Conservation (phyloP, 2,113 vertebrate species). For the Atractosteus spatula region DNA sequence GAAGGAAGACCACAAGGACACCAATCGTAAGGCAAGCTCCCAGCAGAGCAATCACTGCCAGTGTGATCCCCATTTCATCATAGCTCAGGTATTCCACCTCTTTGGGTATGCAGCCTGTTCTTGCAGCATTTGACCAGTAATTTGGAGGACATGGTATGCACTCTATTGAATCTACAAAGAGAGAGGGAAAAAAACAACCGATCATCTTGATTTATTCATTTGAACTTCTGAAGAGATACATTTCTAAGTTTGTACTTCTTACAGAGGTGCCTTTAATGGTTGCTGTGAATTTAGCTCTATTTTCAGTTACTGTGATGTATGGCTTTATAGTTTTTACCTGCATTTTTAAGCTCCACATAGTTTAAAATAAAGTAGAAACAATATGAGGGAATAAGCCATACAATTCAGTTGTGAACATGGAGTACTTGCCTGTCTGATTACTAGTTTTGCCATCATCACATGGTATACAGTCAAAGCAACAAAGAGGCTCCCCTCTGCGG, state of each 20-base stretch:
- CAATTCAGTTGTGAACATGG: not conserved
- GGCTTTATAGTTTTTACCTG: not conserved
- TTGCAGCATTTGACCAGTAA: slow-evolving; percentile 60
- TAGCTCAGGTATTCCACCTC: slow-evolving; percentile 58
- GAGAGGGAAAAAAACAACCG: slow-evolving; percentile 8
- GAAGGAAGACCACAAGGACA: slow-evolving; percentile 7
- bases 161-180: slow-evolving; percentile 53
- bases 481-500: slow-evolving; percentile 40
- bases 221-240: no score
- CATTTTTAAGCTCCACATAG: no score
- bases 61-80: slow-evolving; percentile 54
- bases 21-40: slow-evolving; percentile 40
- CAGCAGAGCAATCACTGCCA: slow-evolving; percentile 51
- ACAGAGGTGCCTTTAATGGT: no score
- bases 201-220: slow-evolving; percentile 25
- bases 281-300: no score
- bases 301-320: not conserved
- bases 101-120: slow-evolving; percentile 59
- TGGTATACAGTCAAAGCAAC: slow-evolving; percentile 29
- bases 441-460: slow-evolving; percentile 33
- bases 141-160: slow-evolving; percentile 53
- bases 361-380: no score
- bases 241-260: no score
- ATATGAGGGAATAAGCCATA: not conserved
- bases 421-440: slow-evolving; percentile 31